Percentiles rank a stretch among this genome's conserved stretches.
These are phyloP conservation scores for Grapholita molesta DNA, from an alignment of 1,140 invertebrate genomes.

Conservation along the genomic window DNA sequence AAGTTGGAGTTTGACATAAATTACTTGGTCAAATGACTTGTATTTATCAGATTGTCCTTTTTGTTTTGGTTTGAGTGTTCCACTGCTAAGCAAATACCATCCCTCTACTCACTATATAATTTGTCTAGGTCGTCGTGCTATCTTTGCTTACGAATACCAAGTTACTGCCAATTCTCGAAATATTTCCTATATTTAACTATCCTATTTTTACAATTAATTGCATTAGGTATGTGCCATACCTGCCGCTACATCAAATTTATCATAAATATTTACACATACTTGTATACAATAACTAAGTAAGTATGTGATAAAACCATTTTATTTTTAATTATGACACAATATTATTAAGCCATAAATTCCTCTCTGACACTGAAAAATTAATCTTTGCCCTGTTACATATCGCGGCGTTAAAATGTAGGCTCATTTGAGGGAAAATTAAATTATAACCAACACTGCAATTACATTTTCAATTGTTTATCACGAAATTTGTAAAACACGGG, in stretches of 20 bases:
- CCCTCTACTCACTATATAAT: too few species aligned
- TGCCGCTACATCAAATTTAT: too few species aligned
- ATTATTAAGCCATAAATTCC: not conserved
- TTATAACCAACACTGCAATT: slow-evolving; percentile 39
- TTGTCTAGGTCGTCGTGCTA: too few species aligned
- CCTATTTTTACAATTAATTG: too few species aligned
- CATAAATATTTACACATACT: too few species aligned
- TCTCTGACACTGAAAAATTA: slow-evolving; percentile 16
- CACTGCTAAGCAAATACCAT: too few species aligned
- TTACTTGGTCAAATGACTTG: not conserved
- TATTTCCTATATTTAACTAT: too few species aligned
- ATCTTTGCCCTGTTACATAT: slow-evolving; percentile 21
- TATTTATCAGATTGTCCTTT: not conserved
- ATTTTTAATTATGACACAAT: not conserved
- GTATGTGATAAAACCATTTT: not conserved
- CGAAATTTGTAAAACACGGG: slow-evolving; percentile 41
- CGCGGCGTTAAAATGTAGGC: slow-evolving; percentile 12
- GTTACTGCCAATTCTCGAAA: too few species aligned
- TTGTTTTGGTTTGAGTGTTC: too few species aligned
- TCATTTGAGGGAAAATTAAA: slow-evolving; percentile 44
- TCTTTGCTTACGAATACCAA: too few species aligned
- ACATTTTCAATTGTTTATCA: slow-evolving; percentile 42
- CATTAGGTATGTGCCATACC: too few species aligned
- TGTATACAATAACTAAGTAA: not conserved
- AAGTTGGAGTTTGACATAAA: not conserved